Evolutionary conservation across 2,113 vertebrate genomes (phyloP).

Genomic region (Motacilla tschutschensis): DNA sequence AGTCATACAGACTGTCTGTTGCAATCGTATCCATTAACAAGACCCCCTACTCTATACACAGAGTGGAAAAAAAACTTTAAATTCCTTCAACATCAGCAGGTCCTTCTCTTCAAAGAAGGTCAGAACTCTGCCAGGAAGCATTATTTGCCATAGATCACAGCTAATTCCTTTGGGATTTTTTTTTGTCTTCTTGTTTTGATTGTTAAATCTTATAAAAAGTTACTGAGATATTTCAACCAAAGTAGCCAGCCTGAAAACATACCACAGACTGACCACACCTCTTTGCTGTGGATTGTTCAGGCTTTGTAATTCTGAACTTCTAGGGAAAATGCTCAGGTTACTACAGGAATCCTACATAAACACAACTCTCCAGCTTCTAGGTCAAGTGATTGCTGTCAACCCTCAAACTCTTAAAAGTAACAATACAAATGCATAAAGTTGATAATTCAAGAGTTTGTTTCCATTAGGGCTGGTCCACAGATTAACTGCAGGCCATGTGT

Average conservation of each 20-base stretch:
- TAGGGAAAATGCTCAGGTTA: not conserved
- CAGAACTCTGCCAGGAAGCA: slow-evolving; percentile 13
- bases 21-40: slow-evolving; percentile 47
- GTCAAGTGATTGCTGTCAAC: not conserved
- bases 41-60: slow-evolving; percentile 38
- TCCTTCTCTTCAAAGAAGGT: slow-evolving; percentile 9
- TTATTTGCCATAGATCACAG: not conserved
- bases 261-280: not conserved
- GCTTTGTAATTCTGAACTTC: not conserved
- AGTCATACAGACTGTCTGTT: slow-evolving; percentile 33
- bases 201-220: not conserved
- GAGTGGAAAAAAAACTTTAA: not conserved
- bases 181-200: not conserved
- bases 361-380: not conserved
- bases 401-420: not conserved
- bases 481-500: not conserved
- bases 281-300: not conserved
- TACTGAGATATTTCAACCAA: not conserved
- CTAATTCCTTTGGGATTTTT: not conserved
- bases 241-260: not conserved
- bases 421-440: not conserved
- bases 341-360: not conserved
- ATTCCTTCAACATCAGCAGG: slow-evolving; percentile 1
- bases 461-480: not conserved
- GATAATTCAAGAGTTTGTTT: not conserved